A percentile compares a stretch with the other conserved stretches of the same genome.
These are phyloP conservation scores for Phoeniculus purpureus DNA, from an alignment of 2,797 vertebrate species.

Conservation along the genomic window DNA sequence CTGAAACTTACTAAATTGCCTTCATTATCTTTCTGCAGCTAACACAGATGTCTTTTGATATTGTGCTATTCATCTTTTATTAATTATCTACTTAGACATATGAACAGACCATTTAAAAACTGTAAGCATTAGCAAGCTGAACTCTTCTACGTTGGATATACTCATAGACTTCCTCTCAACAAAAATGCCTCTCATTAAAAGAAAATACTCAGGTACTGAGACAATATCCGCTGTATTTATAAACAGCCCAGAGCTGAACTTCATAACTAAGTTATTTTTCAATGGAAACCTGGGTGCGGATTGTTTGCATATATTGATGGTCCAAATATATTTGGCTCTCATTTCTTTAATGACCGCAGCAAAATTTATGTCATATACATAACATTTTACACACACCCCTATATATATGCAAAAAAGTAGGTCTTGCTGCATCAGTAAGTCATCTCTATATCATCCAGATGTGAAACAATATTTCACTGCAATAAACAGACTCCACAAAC, in stretches of 20 bases:
- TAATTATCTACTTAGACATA: constrained; percentile 74
- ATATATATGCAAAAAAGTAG: no score
- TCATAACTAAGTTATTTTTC: constrained; percentile 3
- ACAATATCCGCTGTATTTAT: constrained; percentile 38
- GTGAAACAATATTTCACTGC: background rate
- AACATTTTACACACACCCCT: background rate
- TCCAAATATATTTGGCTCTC: background rate
- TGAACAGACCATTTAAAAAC: constrained; percentile 57
- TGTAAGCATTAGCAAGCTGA: constrained; percentile 30
- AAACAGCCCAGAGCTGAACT: background rate
- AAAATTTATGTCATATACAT: background rate
- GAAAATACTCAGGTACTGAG: constrained; percentile 31
- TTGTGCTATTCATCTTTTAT: constrained; percentile 69
- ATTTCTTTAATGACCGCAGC: background rate
- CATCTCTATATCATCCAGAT: background rate
- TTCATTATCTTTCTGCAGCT: constrained; percentile 69
- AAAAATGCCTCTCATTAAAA: constrained; percentile 42
- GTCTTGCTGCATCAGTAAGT: background rate
- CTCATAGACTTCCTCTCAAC: constrained; percentile 27
- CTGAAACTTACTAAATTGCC: constrained; percentile 72
- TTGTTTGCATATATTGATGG: background rate
- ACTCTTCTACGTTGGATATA: constrained; percentile 12
- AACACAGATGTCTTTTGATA: constrained; percentile 73
- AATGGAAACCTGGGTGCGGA: background rate
- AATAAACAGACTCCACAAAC: background rate